Base-by-base conservation (phyloP, 2,113 vertebrate genomes). In the Emberiza fucata region DNA sequence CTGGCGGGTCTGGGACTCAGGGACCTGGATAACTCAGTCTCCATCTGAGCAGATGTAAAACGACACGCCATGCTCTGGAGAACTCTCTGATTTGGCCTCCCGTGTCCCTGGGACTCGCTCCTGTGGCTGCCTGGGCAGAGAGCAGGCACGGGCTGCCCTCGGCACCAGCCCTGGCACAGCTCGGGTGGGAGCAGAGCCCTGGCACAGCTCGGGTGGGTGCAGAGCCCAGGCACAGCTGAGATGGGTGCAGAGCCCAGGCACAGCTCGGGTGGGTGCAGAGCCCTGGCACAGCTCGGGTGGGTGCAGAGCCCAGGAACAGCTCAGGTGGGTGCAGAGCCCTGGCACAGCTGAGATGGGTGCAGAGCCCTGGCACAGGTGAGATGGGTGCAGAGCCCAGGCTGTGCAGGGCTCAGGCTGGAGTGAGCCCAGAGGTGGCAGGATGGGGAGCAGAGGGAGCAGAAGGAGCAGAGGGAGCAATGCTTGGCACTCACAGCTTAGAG, bases 1-100 rank as follows among this genome's bases (percentile, higher is more conserved):
- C 95, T 89, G 90, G 88, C 68, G 73, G 95, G 93, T 71, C 82
- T 84, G 96, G 97, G 96, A 78, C 91, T 92, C 64, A 14, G 95
- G 96, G 97, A 95, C 90, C 87, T 87, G 88, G 88, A 71, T 81
- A 95, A 72, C 95, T 96, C 73, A 54, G 86, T 57, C 91, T 97
- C 81, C 83, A 64, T 88, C 91, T 89, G 86, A 94, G 92, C 94
- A 94, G 95, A 92, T 92, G 91, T 78, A 76, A 60, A 93, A 73
- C 1, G 73, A 82, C 85, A 33, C 0, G 5, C 79, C 14, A 0
- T 4, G 82, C 92, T 81, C 86, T 47, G 56, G 79, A 90, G 88
- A 83, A 22, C 50, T 20, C 63, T 40, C 33, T 66, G 17, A 5
- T 57, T 75, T 76, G 92, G 83, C 66, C 77, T 83, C 77, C n/a